These are phyloP conservation scores for Urocolius indicus DNA, from an alignment of 2,113 vertebrate genomes.

Conservation along the genomic window DNA sequence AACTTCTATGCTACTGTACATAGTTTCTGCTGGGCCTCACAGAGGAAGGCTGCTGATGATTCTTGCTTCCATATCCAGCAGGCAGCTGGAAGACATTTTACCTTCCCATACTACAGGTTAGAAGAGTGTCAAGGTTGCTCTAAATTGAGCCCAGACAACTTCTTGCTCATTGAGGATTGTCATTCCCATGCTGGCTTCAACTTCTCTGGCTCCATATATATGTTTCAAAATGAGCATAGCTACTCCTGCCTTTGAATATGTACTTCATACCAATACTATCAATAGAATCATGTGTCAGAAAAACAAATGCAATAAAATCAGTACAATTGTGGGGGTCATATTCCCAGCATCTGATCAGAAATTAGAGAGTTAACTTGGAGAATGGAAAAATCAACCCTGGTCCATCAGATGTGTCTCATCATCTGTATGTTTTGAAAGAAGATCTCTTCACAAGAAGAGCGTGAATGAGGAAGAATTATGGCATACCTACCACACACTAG, in stretches of 20 bases:
- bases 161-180: not conserved
- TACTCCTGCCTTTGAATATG: not conserved
- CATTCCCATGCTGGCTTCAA: not conserved
- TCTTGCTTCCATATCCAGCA: conserved; percentile 35
- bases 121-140: not conserved
- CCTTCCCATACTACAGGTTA: conserved; percentile 27
- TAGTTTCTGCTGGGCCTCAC: conserved; percentile 40
- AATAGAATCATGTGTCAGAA: not conserved
- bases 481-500: not conserved
- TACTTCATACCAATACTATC: not conserved
- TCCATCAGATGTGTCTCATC: not conserved
- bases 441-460: not conserved
- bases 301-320: not conserved
- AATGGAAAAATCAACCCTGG: not conserved
- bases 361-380: not conserved
- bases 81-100: conserved; percentile 57
- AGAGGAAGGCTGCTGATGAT: conserved; percentile 8
- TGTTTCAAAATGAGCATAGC: not conserved
- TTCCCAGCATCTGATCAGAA: not conserved
- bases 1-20: conserved; percentile 28
- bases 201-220: not conserved
- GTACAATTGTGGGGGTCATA: not conserved
- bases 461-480: not conserved
- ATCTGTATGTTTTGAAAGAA: not conserved
- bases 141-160: not conserved